A percentile compares a stretch with the other conserved stretches of the same genome.
Evolutionary conservation across 2,797 vertebrate genomes (phyloP).

Genomic region (Cygnus olor): DNA sequence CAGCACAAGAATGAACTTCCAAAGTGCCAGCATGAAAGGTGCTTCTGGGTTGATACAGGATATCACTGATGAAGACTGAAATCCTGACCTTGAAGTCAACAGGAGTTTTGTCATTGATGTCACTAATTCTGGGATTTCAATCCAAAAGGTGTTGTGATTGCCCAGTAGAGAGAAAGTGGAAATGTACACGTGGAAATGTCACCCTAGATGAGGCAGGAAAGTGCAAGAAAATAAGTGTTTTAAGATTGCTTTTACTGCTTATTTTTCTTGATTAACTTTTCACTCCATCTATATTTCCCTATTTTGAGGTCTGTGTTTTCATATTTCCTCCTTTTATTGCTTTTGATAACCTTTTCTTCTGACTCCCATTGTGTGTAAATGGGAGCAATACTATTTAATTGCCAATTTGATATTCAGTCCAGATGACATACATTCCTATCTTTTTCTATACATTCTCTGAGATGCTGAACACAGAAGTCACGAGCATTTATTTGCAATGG

Average conservation of each 20-base stretch:
- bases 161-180: not conserved
- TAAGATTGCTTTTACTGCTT: not conserved
- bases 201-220: not conserved
- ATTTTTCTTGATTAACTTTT: not conserved
- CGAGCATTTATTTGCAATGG: not conserved
- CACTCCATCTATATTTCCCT: not conserved
- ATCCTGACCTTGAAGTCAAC: not conserved
- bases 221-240: not conserved
- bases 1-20: not conserved
- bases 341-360: not conserved
- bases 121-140: not conserved
- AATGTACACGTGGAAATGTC: not conserved
- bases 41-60: not conserved
- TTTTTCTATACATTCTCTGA: not conserved
- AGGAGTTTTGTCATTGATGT: not conserved
- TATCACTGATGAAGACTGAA: not conserved
- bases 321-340: not conserved
- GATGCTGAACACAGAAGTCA: conserved; percentile 17
- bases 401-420: not conserved
- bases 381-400: not conserved
- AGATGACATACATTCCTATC: not conserved
- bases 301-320: not conserved
- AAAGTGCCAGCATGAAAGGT: not conserved
- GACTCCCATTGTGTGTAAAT: not conserved
- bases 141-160: not conserved